Evolutionary conservation across 2,888 invertebrate species (phyloP), one percentile per base, ranked within the genome.

Genomic region (Mimachlamys varia): DNA sequence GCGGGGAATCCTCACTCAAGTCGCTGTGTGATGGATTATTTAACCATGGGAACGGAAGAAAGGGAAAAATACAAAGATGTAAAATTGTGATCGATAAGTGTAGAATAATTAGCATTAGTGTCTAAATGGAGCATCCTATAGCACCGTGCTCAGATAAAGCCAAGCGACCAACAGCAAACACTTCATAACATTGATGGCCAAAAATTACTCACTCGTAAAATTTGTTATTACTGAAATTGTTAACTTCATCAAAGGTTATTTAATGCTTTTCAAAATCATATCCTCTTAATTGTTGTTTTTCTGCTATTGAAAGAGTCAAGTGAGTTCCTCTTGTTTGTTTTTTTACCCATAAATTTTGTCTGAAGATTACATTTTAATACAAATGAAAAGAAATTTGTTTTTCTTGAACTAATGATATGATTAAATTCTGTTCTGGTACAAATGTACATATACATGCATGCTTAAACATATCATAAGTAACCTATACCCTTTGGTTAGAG

Each of bases 1-100:
- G 19, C 33, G 33, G 33, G 33, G 10, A 33, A 76, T 76, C 33
- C 76, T 76, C 76, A 76, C 10, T 76, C 76, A 76, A 76, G 76
- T 22, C 27, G 76, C 33, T 76, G 33, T 76, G 76, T 76, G 76
- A 76, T 76, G 76, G 76, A 76, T 76, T 76, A 76, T 62, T 62
- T 62, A 62, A 62, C 62, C 22, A 62, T 76, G 76, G 76, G 76
- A 33, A 76, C 76, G 33, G 76, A 76, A 76, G 33, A 76, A 19
- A 33, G 33, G 5, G 76, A 76, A 76, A 44, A 76, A 76, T 33
- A 76, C 33, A 33, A 33, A 76, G 76, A 76, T 19, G 58, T 58
- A 58, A 76, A 76, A 12, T 76, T 33, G 76, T 76, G 76, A 76
- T 76, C 76, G 27, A 76, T 76, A 76, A 76, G 33, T 76, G 76